Conservation (phyloP, 2,888 invertebrate genomes). For the Drosophila vallismaia region DNA sequence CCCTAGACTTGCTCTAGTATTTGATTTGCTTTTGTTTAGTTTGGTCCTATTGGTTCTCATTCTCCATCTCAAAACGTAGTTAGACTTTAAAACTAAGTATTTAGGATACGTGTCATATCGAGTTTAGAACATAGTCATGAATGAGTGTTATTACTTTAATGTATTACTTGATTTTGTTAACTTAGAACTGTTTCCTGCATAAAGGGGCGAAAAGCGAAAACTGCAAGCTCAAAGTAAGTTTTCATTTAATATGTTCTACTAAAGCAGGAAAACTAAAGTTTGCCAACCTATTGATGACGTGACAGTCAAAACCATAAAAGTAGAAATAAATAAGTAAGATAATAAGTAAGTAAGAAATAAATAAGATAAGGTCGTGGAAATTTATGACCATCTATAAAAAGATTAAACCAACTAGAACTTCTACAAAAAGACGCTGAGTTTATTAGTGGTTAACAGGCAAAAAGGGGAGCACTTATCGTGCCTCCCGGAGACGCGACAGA, state of each 20-base stretch:
- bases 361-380: background rate
- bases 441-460: slow-evolving; percentile 46
- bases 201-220: slow-evolving; percentile 36
- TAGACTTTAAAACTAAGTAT: slow-evolving; percentile 58
- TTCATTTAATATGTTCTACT: background rate
- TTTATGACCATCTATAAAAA: slow-evolving; percentile 22
- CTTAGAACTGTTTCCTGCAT: slow-evolving; percentile 66
- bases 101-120: slow-evolving; percentile 46
- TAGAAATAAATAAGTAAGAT: slow-evolving; percentile 24
- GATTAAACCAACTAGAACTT: slow-evolving; percentile 43
- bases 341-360: too few relatives aligned
- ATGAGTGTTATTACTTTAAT: slow-evolving; percentile 27
- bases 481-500: slow-evolving; percentile 65
- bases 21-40: slow-evolving; percentile 39
- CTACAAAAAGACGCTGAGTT: slow-evolving; percentile 42
- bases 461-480: slow-evolving; percentile 46
- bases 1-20: slow-evolving; percentile 56
- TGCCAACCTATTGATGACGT: background rate
- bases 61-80: slow-evolving; percentile 53
- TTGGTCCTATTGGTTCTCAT: slow-evolving; percentile 74
- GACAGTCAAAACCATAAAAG: slow-evolving; percentile 2
- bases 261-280: background rate
- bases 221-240: slow-evolving; percentile 23
- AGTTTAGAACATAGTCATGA: slow-evolving; percentile 54
- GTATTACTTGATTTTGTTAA: slow-evolving; percentile 56